Evolutionary conservation across 2,888 invertebrate genomes (phyloP).

Genomic region (Diaperis boleti): DNA sequence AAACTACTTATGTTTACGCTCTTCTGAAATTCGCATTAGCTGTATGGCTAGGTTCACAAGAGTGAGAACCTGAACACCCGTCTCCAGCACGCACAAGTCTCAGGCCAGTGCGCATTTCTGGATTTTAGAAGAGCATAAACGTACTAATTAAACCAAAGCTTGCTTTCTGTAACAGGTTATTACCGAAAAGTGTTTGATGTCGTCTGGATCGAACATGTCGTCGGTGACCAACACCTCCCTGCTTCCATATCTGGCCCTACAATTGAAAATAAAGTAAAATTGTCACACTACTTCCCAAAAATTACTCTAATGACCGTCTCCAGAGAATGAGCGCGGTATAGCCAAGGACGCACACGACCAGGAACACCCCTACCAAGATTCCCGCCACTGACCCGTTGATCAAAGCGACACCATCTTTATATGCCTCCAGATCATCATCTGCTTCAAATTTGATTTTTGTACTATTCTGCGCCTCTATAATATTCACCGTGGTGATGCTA

Average conservation of each 20-base stretch:
- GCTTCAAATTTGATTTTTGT: no score
- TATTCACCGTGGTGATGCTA: no score
- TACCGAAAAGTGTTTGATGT: conserved; percentile 66
- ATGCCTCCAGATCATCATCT: background rate
- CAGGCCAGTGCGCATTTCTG: no score
- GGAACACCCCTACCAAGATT: conserved; percentile 54
- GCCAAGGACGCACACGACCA: conserved; percentile 58
- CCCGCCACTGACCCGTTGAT: conserved; percentile 50
- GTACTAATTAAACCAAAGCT: no score
- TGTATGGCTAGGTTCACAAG: no score
- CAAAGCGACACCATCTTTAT: conserved; percentile 29
- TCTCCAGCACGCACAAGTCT: no score
- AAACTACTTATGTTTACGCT: no score
- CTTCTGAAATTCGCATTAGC: no score
- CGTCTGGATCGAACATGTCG: conserved; percentile 63
- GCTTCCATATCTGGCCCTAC: conserved; percentile 63
- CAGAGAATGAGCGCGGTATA: conserved; percentile 64
- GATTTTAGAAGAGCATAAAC: no score
- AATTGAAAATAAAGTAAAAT: conserved; percentile 47
- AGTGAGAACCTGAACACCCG: no score
- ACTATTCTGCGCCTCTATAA: no score
- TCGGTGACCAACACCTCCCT: conserved; percentile 66
- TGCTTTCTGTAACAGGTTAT: conserved; percentile 43
- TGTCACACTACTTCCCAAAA: conserved; percentile 38
- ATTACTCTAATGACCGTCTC: conserved; percentile 65